Evolutionary conservation across 2,113 vertebrate species (phyloP).

Genomic region (Xenopus laevis): DNA sequence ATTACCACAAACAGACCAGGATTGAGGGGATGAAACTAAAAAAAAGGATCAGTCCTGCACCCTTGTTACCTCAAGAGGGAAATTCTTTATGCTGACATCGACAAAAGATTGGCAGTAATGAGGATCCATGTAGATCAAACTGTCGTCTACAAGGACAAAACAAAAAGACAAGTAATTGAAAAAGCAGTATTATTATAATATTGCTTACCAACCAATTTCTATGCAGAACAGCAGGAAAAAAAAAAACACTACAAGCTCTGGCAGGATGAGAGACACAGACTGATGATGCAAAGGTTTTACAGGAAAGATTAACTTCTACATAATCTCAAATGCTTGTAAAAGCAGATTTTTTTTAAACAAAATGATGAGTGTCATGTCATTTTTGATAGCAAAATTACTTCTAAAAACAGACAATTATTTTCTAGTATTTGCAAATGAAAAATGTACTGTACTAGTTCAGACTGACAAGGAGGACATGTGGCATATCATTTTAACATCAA

Average conservation of each 20-base stretch:
- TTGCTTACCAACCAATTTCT: slow-evolving; percentile 93
- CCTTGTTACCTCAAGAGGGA: slow-evolving; percentile 95
- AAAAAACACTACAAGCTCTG: slow-evolving; percentile 58
- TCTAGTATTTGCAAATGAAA: slow-evolving; percentile 86
- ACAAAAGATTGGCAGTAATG: slow-evolving; percentile 99
- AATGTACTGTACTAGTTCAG: slow-evolving; percentile 68
- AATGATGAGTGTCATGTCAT: slow-evolving; percentile 89
- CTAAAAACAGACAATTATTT: slow-evolving; percentile 99
- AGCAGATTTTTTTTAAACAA: slow-evolving; percentile 82
- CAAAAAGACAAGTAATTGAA: slow-evolving; percentile 99
- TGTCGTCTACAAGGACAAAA: slow-evolving; percentile 99
- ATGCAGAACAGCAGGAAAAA: slow-evolving; percentile 87
- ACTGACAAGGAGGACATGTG: slow-evolving; percentile 86
- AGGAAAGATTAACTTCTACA: slow-evolving; percentile 87
- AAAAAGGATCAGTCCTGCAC: slow-evolving; percentile 62
- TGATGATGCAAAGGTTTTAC: slow-evolving; percentile 71
- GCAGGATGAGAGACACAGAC: slow-evolving; percentile 68
- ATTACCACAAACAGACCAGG: slow-evolving; percentile 75
- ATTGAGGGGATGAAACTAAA: too few relatives aligned
- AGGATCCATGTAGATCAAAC: slow-evolving; percentile 99
- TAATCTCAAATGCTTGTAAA: slow-evolving; percentile 91
- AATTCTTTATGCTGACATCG: slow-evolving; percentile 98
- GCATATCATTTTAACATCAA: slow-evolving; percentile 93
- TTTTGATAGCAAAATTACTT: slow-evolving; percentile 95
- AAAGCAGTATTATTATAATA: slow-evolving; percentile 90